Evolutionary conservation across 2,888 invertebrate genomes (phyloP), one percentile per base, ranked within the genome.

Genomic region (Pristionchus japonicus): DNA sequence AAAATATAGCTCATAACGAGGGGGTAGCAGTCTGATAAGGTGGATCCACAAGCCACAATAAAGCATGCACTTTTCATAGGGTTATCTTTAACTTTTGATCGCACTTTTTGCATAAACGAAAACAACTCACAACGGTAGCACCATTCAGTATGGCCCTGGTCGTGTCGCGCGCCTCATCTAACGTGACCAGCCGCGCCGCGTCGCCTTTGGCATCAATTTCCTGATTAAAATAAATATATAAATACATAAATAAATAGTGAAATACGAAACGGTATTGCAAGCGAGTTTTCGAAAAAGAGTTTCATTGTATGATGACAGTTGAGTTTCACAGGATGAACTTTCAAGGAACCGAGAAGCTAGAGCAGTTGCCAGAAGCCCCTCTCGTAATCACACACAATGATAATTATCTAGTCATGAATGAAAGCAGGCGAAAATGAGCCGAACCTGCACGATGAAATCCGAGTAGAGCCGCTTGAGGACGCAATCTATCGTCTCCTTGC

Each of bases 361-460:
- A n/a, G n/a, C n/a, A n/a, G n/a, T n/a, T n/a, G n/a, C n/a, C n/a
- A n/a, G n/a, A n/a, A n/a, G n/a, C n/a, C n/a, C n/a, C n/a, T n/a
- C n/a, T n/a, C n/a, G n/a, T n/a, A n/a, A n/a, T n/a, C n/a, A n/a
- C n/a, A n/a, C n/a, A n/a, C n/a, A n/a, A n/a, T n/a, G n/a, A n/a
- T n/a, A n/a, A n/a, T n/a, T n/a, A n/a, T n/a, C n/a, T n/a, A n/a
- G n/a, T n/a, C n/a, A n/a, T n/a, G n/a, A n/a, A n/a, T n/a, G n/a
- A n/a, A n/a, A n/a, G n/a, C n/a, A n/a, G n/a, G n/a, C n/a, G n/a
- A 13, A 31, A 67, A 67, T 31, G 34, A n/a, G 0, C 27, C 92
- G 91, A 82, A 93, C 93, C 64, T 91, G 90, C 6, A 93, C 93
- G 80, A 93, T 91, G 83, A 93, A 93, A 80, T 93, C 93, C 37